phyloP scores from a whole-genome alignment of 2,113 vertebrate genomes.

The Pogonocichla stellata region DNA sequence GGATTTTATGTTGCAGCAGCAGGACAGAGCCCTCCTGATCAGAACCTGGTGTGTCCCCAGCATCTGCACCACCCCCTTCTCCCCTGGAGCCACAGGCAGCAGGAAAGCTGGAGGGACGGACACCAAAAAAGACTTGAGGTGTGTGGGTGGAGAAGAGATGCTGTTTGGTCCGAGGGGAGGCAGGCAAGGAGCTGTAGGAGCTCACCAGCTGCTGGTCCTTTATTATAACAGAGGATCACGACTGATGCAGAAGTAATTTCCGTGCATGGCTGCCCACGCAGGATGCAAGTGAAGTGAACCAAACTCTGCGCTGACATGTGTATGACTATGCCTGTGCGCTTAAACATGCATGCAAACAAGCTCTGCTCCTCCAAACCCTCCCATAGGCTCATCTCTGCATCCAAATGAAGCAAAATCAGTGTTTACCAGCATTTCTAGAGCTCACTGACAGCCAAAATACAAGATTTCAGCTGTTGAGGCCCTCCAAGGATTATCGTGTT shows the following conservation, averaged over 20 bases:
- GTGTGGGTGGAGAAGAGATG: neutral
- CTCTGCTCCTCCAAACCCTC: slow-evolving; percentile 42
- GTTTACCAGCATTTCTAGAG: slow-evolving; percentile 22
- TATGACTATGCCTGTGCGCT: neutral
- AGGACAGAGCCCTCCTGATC: neutral
- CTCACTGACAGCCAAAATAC: slow-evolving; percentile 17
- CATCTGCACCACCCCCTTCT: neutral
- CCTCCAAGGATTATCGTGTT: neutral
- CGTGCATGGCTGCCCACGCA: slow-evolving; percentile 31
- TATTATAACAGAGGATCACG: neutral
- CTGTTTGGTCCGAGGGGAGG: neutral
- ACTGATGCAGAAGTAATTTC: slow-evolving; percentile 50
- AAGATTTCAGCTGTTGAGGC: slow-evolving; percentile 6
- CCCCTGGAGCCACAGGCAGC: neutral
- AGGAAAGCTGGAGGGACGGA: neutral
- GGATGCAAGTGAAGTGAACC: slow-evolving; percentile 51
- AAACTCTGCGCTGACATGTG: neutral
- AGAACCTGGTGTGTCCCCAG: neutral
- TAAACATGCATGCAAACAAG: slow-evolving; percentile 56
- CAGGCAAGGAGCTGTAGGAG: neutral
- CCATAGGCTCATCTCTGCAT: slow-evolving; percentile 44
- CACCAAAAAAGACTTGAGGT: neutral
- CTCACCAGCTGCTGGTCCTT: slow-evolving; percentile 40
- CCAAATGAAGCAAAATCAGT: slow-evolving; percentile 51
- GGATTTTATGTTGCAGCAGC: neutral